Evolutionary conservation across 2,113 vertebrate species (phyloP), one percentile per base, ranked within the genome.

Genomic region (Rostratula benghalensis): DNA sequence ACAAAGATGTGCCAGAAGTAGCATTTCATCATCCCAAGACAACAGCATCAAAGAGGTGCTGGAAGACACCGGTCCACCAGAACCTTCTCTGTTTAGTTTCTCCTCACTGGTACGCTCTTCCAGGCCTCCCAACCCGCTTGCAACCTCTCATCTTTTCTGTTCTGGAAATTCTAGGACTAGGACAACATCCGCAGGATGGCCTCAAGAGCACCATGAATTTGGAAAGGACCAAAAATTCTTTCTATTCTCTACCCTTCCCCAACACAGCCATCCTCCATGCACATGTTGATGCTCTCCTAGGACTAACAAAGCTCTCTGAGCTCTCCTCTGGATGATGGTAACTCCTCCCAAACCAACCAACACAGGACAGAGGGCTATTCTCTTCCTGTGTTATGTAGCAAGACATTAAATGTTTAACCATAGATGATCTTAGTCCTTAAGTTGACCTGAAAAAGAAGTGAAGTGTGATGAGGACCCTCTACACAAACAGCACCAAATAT

Each of bases 401-500:
- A 43, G n/a, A 48, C 20, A 18, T 23, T 20, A 25, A 71, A 25
- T 2, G 0, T 22, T 46, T 10, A 50, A 73, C 33, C 11, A 35
- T 1, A 77, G 74, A 65, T 6, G 0, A 53, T n/a, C n/a, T n/a
- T n/a, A n/a, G n/a, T n/a, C n/a, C n/a, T n/a, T n/a, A n/a, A n/a
- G n/a, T n/a, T n/a, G n/a, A n/a, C n/a, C n/a, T n/a, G n/a, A n/a
- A n/a, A n/a, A n/a, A 31, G 7, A 87, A 82, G 56, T 0, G 6
- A 37, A 69, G 11, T 1, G 1, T 0, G 4, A 43, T 22, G 71
- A 88, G 45, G 6, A 87, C 12, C 21, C 65, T 15, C 41, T 31
- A 33, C 0, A 1, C 22, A 73, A 53, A 37, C 12, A 50, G 28
- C 22, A 51, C 64, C 35, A 43, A 69, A 22, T 0, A 0, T 0